Evolutionary conservation across 2,113 vertebrate species (phyloP), one percentile per base, ranked within the genome.

Genomic region (Dendropsophus ebraccatus): DNA sequence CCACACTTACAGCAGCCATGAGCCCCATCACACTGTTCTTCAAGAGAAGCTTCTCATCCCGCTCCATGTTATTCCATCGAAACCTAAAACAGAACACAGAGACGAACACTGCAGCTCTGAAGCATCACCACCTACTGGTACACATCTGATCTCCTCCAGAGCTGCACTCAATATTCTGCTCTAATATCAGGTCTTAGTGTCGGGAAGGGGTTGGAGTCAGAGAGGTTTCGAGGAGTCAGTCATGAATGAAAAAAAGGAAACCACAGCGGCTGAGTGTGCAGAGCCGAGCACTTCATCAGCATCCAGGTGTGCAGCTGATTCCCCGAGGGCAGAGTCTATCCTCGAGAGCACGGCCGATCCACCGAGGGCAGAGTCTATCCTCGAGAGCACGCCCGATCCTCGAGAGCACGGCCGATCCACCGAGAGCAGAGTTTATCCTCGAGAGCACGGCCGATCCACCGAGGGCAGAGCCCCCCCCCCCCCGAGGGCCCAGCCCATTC

Each of bases 1-100:
- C n/a, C n/a, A 41, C 28, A 91, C 94, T 96, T 90, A 96, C 95
- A 52, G 85, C 93, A 83, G 94, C 95, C 81, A 96, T 93, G n/a
- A 99, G 94, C 65, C 93, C 94, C 98, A 99, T 99, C 69, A 97
- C 96, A 62, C 95, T 97, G 89, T 98, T 96, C 91, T 99, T 99
- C 81, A 99, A 75, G 75, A 96, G 96, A 56, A 97, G 93, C 88
- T 99, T 99, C 83, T 99, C 98, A 86, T 95, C 88, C 5, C 95
- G 96, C 86, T 93, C 91, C 98, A 99, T 99, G 88, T 92, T 92
- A 88, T 99, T 99, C 98, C 98, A 99, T 37, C 95, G 92, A 88
- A 97, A 99, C 88, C 98, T 99, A 88, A 23, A 82, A 1, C 25
- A 25, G n/a, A n/a, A n/a, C n/a, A n/a, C n/a, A n/a, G n/a, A n/a